Evolutionary conservation across 2,888 invertebrate species (phyloP).

Genomic region (Phortica magna): DNA sequence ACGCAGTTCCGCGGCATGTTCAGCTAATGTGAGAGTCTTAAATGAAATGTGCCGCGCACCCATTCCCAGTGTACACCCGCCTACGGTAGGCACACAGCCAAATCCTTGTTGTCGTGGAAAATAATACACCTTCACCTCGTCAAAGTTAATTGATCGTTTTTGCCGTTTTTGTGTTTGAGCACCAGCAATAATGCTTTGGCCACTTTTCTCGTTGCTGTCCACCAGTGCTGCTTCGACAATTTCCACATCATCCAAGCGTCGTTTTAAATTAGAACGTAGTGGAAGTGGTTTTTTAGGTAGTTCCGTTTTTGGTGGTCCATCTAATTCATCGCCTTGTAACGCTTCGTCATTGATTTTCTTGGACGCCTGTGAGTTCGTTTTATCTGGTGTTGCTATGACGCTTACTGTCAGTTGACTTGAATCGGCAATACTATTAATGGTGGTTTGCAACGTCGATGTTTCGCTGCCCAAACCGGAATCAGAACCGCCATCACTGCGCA

Average conservation of each 20-base stretch:
- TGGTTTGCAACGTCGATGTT: conserved; percentile 76
- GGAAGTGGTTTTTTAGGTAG: conserved; percentile 58
- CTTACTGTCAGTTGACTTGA: conserved; percentile 49
- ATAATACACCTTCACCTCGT: conserved; percentile 95
- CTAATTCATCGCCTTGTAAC: background rate
- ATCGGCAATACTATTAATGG: conserved; percentile 48
- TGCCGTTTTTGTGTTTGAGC: conserved; percentile 79
- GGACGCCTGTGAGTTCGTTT: conserved; percentile 20
- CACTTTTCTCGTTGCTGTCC: background rate
- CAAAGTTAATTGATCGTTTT: conserved; percentile 91
- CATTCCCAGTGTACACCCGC: conserved; percentile 96
- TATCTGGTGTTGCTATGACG: conserved; percentile 29
- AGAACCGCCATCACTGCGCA: conserved; percentile 87
- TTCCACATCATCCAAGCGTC: conserved; percentile 78
- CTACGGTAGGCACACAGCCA: conserved; percentile 93
- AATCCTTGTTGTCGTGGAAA: conserved; percentile 96
- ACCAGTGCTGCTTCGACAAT: conserved; percentile 77
- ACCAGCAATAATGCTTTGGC: background rate
- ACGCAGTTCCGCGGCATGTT: conserved; percentile 93
- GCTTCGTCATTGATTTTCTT: background rate
- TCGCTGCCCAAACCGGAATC: conserved; percentile 91
- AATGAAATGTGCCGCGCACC: conserved; percentile 84
- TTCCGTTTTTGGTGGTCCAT: background rate
- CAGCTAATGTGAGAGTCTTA: conserved; percentile 89
- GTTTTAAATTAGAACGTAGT: conserved; percentile 85